phyloP scores from a whole-genome alignment of 2,113 vertebrate species.

The Ariopsis seemanni region DNA sequence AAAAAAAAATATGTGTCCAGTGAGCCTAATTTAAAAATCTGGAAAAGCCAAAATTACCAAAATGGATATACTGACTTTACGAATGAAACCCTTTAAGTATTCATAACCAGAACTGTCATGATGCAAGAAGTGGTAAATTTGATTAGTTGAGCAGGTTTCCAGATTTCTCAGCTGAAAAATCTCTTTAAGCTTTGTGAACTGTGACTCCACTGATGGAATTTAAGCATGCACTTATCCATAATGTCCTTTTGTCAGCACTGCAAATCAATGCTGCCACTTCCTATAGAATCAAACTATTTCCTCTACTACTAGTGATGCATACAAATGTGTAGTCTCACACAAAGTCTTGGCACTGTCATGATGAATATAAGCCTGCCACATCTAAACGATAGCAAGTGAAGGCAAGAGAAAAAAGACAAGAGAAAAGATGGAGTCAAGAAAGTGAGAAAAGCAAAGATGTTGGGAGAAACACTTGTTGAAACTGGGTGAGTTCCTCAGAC shows the following conservation, averaged over 20 bases:
- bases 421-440: conserved; percentile 9
- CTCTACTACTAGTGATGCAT: conserved; percentile 39
- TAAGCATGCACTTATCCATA: conserved; percentile 42
- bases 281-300: conserved; percentile 54
- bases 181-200: conserved; percentile 34
- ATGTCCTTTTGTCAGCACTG: conserved; percentile 47
- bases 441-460: neutral
- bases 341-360: conserved; percentile 42
- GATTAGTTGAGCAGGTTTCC: conserved; percentile 28
- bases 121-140: conserved; percentile 32
- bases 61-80: neutral
- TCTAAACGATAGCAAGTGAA: conserved; percentile 27
- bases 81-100: conserved; percentile 12
- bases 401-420: neutral
- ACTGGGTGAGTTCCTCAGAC: neutral
- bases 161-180: conserved; percentile 26
- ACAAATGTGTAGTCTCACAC: conserved; percentile 36
- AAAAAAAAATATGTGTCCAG: neutral
- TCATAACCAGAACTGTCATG: neutral
- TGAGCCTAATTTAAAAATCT: neutral
- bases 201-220: conserved; percentile 53
- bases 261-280: conserved; percentile 56
- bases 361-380: conserved; percentile 39
- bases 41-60: neutral
- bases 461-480: neutral